phyloP scores from a whole-genome alignment of 2,113 vertebrate species.

The Papio anubis region DNA sequence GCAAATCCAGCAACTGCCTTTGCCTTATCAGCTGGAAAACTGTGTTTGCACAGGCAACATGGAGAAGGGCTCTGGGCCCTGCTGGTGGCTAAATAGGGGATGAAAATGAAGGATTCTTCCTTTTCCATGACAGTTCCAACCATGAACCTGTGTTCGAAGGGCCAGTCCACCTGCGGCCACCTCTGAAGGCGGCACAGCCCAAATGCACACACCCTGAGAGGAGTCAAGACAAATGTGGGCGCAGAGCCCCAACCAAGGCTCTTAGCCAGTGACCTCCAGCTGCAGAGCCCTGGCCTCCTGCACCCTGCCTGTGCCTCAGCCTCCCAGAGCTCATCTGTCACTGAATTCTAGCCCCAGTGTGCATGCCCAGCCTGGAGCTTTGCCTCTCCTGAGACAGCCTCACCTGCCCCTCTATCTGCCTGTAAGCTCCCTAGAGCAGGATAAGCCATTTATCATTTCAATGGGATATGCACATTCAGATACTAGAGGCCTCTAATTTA shows the following conservation, averaged over 20 bases:
- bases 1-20: too few relatives aligned
- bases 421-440: not conserved
- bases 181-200: too few relatives aligned
- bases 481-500: constrained; percentile 19
- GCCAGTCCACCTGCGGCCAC: not conserved
- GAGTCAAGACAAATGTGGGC: not conserved
- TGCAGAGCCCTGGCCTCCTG: not conserved
- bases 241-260: not conserved
- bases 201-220: not conserved
- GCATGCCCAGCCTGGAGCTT: not conserved
- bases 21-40: not conserved
- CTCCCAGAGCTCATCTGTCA: not conserved
- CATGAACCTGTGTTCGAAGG: not conserved
- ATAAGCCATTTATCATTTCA: constrained; percentile 53
- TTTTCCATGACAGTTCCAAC: not conserved
- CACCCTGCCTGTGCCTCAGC: not conserved
- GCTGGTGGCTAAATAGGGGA: too few relatives aligned
- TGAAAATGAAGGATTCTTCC: not conserved
- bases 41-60: not conserved
- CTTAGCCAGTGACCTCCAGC: not conserved
- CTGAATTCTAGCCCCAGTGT: not conserved
- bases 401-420: not conserved
- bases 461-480: constrained; percentile 51
- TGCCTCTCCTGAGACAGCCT: not conserved
- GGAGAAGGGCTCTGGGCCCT: not conserved